Base-by-base conservation (phyloP, 2,888 invertebrate genomes). In the Campoletis raptor region DNA sequence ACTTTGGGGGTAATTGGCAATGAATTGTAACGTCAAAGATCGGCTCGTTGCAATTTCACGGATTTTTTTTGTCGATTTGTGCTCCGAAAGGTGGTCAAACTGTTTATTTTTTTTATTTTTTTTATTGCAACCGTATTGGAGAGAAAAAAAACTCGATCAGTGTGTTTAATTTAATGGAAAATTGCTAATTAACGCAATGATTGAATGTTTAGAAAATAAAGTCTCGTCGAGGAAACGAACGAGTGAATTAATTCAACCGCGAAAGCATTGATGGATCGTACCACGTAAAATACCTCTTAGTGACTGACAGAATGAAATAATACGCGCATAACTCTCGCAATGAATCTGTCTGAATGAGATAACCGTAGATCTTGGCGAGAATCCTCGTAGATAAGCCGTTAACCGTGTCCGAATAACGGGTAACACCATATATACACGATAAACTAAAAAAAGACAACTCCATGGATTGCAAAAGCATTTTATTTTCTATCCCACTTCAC, bases 351-450 rank as follows among this genome's bases (percentile, higher is more conserved):
- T 9, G 72, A 72, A 54, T 57, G 54, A 42, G 30, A 80, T 70
- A 64, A 78, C 70, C 77, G 74, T 85, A 67, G 74, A 79, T 83
- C 64, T 86, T 73, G n/a, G 66, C 73, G 73, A 73, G 73, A 76
- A 64, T 64, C 72, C 67, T 57, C 48, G 67, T 57, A 66, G 70
- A 48, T 30, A 45, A 72, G 70, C 86, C 86, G 86, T 86, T 86
- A 86, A 66, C 81, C 77, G 86, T 9, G 61, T 66, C 30, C 76
- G 77, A 77, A 77, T 86, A 86, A 86, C 86, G 83, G 86, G 67
- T 30, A 67, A 74, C 66, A 57, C 6, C 72, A 30, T 5, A n/a
- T 30, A 2, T 30, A 36, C n/a, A 66, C 15, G 45, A 66, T 48
- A 42, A 45, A 52, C 40, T 54, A 80, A 8, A 48, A 48, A 67